Conservation (phyloP, 2,888 invertebrate genomes). For the Latrodectus elegans region DNA sequence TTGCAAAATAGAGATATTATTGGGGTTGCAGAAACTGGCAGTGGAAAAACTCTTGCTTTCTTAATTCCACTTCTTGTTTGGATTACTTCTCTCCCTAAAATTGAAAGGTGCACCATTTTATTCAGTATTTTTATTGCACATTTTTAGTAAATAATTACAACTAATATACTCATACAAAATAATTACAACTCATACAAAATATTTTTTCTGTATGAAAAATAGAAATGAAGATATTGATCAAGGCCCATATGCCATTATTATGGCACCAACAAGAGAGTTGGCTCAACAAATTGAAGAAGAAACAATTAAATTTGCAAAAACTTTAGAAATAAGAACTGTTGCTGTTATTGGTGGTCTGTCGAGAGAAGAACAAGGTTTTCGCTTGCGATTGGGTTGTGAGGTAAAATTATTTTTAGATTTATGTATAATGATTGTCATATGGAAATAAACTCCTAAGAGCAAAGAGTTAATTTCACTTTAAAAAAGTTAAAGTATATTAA, state of each 20-base stretch:
- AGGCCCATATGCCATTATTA: constrained; percentile 98
- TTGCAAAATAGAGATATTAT: constrained; percentile 87
- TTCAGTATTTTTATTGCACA: not conserved
- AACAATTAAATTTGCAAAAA: constrained; percentile 96
- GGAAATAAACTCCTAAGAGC: no score
- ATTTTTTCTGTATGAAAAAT: not conserved
- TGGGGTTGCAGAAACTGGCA: constrained; percentile 99
- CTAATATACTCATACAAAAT: not conserved
- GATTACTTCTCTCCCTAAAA: constrained; percentile 98
- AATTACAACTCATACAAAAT: not conserved
- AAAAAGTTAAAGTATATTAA: no score
- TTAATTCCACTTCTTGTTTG: constrained; percentile 96
- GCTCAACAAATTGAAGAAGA: constrained; percentile 99
- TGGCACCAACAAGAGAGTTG: constrained; percentile 99
- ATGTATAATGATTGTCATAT: no score
- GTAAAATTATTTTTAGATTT: constrained; percentile 74
- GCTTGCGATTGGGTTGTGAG: constrained; percentile 96
- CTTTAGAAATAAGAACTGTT: constrained; percentile 92
- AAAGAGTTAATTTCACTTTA: no score
- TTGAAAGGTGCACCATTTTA: constrained; percentile 80
- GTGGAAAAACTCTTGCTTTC: constrained; percentile 98
- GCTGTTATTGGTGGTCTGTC: constrained; percentile 94
- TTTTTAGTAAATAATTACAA: not conserved
- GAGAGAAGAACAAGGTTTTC: constrained; percentile 98
- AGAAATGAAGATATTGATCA: constrained; percentile 77